These are phyloP conservation scores for Zonitis immaculata DNA, from an alignment of 2,888 invertebrate species.

Conservation along the genomic window DNA sequence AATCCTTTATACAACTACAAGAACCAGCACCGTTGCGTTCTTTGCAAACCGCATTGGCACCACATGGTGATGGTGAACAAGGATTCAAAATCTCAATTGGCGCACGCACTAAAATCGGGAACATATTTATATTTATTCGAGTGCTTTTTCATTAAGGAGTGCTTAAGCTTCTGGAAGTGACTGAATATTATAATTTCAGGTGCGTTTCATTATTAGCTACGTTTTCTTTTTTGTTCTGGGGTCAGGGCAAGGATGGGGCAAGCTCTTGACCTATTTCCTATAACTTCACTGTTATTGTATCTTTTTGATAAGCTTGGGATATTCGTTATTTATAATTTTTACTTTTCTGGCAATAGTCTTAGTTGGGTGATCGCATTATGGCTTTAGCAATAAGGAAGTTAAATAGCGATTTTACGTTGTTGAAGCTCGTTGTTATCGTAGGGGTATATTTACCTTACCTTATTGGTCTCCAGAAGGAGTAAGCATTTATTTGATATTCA, in stretches of 20 bases:
- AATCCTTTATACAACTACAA: slow-evolving; percentile 60
- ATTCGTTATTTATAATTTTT: not conserved
- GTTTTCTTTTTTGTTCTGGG: slow-evolving; percentile 23
- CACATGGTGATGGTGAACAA: too few species aligned
- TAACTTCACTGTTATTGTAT: not conserved
- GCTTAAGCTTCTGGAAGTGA: slow-evolving; percentile 6
- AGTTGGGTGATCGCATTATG: slow-evolving; percentile 6
- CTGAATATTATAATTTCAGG: slow-evolving; percentile 7
- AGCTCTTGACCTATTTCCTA: slow-evolving; percentile 5
- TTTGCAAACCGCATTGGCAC: too few species aligned
- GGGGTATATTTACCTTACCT: slow-evolving; percentile 46
- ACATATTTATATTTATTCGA: too few species aligned
- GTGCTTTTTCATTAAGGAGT: too few species aligned
- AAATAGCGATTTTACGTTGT: slow-evolving; percentile 30
- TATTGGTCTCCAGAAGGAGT: slow-evolving; percentile 30
- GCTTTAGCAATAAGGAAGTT: slow-evolving; percentile 9
- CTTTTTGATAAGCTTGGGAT: not conserved
- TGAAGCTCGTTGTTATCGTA: slow-evolving; percentile 45
- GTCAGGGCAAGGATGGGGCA: slow-evolving; percentile 1
- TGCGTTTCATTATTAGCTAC: slow-evolving; percentile 25
- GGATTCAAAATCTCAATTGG: too few species aligned
- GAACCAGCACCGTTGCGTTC: slow-evolving; percentile 61
- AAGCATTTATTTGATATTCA: slow-evolving; percentile 35
- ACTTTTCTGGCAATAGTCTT: slow-evolving; percentile 47
- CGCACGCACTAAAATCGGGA: too few species aligned